Evolutionary conservation across 2,113 vertebrate species (phyloP).

Genomic region (Rhabdomys dilectus): DNA sequence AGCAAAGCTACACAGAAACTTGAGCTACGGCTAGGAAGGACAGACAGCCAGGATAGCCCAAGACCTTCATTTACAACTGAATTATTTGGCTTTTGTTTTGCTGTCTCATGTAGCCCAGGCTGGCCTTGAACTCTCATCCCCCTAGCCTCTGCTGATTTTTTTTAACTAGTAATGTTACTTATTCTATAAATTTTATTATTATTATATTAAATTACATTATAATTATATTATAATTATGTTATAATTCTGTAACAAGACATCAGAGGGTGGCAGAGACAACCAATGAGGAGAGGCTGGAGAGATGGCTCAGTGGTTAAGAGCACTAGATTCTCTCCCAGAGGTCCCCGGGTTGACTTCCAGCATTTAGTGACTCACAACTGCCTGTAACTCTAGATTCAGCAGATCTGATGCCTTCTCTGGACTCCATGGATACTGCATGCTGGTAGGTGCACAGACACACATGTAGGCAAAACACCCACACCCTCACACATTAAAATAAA

Average conservation of each 20-base stretch:
- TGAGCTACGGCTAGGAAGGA: accelerated
- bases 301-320: not conserved
- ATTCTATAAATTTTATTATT: not conserved
- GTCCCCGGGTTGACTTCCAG: not conserved
- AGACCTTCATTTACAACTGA: not conserved
- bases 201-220: no score
- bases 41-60: not conserved
- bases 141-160: not conserved
- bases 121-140: not conserved
- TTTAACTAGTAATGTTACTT: not conserved
- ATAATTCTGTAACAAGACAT: no score
- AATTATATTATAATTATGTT: not conserved
- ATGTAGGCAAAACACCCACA: not conserved
- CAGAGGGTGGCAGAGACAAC: not conserved
- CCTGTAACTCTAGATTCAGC: not conserved
- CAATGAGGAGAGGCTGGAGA: not conserved
- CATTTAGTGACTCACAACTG: not conserved
- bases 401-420: not conserved
- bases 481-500: not conserved
- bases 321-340: not conserved
- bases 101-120: not conserved
- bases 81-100: not conserved
- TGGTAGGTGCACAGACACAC: not conserved
- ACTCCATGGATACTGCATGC: not conserved
- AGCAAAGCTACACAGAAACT: not conserved